Percentiles rank a stretch among this genome's conserved stretches.
Evolutionary conservation across 2,113 vertebrate genomes (phyloP).

Genomic region (Tragelaphus strepsiceros): DNA sequence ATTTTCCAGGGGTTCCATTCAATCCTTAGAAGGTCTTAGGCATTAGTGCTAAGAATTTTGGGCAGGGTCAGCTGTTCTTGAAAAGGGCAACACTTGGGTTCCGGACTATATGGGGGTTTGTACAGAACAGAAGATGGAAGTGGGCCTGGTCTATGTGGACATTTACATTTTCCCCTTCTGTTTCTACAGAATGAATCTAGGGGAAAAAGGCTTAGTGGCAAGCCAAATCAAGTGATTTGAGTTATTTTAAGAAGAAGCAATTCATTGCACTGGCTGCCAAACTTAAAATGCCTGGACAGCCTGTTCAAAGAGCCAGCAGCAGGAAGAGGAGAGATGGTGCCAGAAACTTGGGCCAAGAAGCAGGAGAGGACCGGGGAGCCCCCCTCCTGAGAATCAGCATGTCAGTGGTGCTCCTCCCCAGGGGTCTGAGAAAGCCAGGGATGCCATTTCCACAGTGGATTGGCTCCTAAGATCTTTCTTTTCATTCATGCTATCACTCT

Average conservation of each 20-base stretch:
- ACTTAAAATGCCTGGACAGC: constrained; percentile 69
- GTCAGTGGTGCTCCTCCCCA: background rate
- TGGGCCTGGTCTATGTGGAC: background rate
- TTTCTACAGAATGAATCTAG: constrained; percentile 29
- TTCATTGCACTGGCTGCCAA: constrained; percentile 57
- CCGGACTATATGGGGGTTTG: constrained; percentile 41
- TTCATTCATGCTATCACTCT: background rate
- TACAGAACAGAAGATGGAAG: background rate
- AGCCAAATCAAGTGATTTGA: constrained; percentile 56
- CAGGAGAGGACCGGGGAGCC: background rate
- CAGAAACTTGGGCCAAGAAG: constrained; percentile 36
- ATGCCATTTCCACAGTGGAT: background rate
- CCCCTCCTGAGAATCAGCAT: background rate
- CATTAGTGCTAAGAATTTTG: background rate
- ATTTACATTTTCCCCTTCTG: constrained; percentile 1
- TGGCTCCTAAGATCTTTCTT: background rate
- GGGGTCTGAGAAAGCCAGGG: background rate
- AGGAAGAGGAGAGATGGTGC: background rate
- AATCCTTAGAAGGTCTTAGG: constrained; percentile 51
- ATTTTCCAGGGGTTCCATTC: constrained; percentile 50
- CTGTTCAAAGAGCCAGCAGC: constrained; percentile 59
- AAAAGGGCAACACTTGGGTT: constrained; percentile 12
- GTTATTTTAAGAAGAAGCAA: constrained; percentile 69
- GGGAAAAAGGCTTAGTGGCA: background rate
- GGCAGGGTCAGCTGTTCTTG: constrained; percentile 13